Conservation (phyloP, 2,113 vertebrate species). For the Spea multiplicata region DNA sequence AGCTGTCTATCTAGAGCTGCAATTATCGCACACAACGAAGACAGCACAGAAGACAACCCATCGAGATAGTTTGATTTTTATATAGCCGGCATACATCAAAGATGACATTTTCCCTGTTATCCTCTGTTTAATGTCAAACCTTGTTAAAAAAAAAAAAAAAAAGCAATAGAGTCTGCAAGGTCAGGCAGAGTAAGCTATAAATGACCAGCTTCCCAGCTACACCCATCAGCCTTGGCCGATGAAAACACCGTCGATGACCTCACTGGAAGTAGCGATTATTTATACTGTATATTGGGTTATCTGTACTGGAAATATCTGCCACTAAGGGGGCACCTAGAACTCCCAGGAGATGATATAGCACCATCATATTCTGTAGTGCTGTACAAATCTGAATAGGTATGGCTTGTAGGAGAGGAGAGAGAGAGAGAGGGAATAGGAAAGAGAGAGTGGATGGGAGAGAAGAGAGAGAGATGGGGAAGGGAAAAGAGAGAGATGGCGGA, state of each 20-base stretch:
- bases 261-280: no score
- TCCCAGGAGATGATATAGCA: no score
- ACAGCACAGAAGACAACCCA: background rate
- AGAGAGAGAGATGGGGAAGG: background rate
- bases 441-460: background rate
- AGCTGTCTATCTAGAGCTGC: background rate
- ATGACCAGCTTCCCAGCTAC: no score
- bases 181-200: background rate
- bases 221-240: no score
- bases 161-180: background rate
- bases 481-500: background rate
- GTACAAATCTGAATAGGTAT: no score
- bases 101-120: constrained; percentile 9
- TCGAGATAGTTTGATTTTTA: background rate
- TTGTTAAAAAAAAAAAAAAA: background rate
- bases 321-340: no score
- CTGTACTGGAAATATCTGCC: no score
- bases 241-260: no score
- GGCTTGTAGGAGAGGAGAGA: no score
- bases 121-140: background rate
- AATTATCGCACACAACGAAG: constrained; percentile 3
- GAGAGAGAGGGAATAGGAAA: no score
- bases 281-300: no score
- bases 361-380: no score
- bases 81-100: constrained; percentile 1